Base-by-base conservation (phyloP, 1,140 invertebrate species). In the Riptortus pedestris region DNA sequence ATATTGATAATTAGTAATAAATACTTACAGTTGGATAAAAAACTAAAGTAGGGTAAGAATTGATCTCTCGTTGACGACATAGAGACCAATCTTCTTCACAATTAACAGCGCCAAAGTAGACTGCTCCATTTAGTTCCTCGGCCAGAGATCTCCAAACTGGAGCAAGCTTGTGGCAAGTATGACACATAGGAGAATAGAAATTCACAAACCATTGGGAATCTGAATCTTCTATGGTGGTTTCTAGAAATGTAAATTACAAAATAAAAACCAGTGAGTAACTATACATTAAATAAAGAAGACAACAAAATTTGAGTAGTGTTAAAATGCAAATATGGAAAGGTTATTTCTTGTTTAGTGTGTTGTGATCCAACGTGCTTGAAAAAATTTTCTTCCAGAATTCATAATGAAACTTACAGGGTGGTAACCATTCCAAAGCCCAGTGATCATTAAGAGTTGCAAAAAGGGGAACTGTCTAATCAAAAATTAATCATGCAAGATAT, bases 181-280 rank as follows among this genome's bases (percentile, higher is more conserved):
- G 84, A 73, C 90, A 93, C 74, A 85, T 85, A 9, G 89, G 86
- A 11, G 88, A 91, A 73, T 90, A 93, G 73, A 86, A 93, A 74
- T 93, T 91, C 58, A 93, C 80, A 70, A 93, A 86, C 86, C 90
- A 90, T 20, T 86, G 74, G 76, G 78, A 85, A 48, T 83, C 78
- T 20, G 80, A 83, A 43, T 83, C 77, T 65, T 79, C 77, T 33
- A 86, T 79, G 69, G 77, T 80, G 65, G 78, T 77, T 68, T 83
- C 85, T 83, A 72, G 55, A 72, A 65, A 63, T 65, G 57, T 45
- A 58, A 62, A n/a, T 60, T 61, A 18, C 48, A 47, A 48, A 64
- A 52, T 22, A 60, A 38, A 47, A 22, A 38, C 16, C n/a, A n/a
- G n/a, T n/a, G n/a, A 38, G 16, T 16, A 38, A 38, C 33, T 38